Conservation (phyloP, 1,140 invertebrate genomes). For the Semibalanus balanoides region DNA sequence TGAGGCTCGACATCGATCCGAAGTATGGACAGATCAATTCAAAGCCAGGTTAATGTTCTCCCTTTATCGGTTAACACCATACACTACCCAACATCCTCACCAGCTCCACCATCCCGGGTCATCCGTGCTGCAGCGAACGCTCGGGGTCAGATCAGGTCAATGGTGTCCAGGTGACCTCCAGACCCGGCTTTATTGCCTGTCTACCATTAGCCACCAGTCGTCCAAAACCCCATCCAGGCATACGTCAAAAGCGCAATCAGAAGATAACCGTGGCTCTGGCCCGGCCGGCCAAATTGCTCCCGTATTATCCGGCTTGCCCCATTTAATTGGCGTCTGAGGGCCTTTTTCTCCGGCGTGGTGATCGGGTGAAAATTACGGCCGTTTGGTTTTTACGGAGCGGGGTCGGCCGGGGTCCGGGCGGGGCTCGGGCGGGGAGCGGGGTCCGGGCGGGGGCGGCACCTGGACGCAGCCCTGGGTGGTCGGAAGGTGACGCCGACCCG, state of each 20-base stretch:
- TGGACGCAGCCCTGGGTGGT: not conserved
- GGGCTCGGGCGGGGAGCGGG: no score
- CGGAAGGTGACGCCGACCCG: not conserved
- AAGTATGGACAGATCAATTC: no score
- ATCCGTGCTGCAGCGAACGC: no score
- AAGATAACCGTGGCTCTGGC: not conserved
- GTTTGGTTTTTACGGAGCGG: not conserved
- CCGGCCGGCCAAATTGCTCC: not conserved
- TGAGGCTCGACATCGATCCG: no score
- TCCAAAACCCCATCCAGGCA: not conserved
- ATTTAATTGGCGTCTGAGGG: not conserved
- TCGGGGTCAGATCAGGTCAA: no score
- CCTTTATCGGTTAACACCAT: no score
- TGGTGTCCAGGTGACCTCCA: no score
- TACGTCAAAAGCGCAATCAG: not conserved
- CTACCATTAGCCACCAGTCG: not conserved
- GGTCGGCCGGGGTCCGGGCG: no score
- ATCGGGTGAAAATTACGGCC: not conserved
- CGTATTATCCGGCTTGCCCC: not conserved
- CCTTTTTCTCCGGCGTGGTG: not conserved
- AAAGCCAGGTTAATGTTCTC: no score
- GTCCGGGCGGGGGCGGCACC: no score
- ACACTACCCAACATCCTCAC: no score
- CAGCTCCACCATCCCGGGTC: no score
- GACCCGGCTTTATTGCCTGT: not conserved